A percentile compares a stretch with the other conserved stretches of the same genome.
phyloP scores from a whole-genome alignment of 1,140 invertebrate species.

The Nomia melanderi region DNA sequence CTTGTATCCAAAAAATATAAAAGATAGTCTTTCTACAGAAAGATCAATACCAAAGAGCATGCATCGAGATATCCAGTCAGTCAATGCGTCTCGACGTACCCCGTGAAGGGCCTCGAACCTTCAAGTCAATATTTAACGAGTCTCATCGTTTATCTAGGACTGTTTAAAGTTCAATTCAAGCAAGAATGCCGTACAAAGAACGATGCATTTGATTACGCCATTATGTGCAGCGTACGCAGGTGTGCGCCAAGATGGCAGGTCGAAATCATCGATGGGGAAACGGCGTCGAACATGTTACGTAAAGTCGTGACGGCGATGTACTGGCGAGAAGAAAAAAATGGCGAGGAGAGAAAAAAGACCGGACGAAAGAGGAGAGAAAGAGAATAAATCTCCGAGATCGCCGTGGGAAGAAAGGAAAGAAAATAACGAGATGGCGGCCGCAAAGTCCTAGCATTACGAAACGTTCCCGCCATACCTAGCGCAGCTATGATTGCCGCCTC shows the following conservation, averaged over 20 bases:
- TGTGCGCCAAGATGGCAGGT: conserved; percentile 22
- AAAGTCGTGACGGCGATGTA: conserved; percentile 42
- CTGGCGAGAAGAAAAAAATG: not conserved
- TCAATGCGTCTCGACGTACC: not conserved
- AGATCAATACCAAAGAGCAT: too few relatives aligned
- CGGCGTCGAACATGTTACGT: conserved; percentile 49
- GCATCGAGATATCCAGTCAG: not conserved
- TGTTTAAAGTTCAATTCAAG: not conserved
- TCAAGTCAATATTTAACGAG: not conserved
- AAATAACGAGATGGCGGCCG: conserved; percentile 54
- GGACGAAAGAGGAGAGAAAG: too few relatives aligned
- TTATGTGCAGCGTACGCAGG: conserved; percentile 41
- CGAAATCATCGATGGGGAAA: conserved; percentile 42
- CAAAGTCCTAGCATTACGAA: conserved; percentile 48
- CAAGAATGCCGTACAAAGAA: too few relatives aligned
- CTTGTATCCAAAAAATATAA: too few relatives aligned
- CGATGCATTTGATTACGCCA: conserved; percentile 19
- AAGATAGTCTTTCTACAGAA: too few relatives aligned
- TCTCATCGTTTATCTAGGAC: not conserved
- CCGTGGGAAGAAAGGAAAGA: conserved; percentile 2
- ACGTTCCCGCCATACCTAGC: conserved; percentile 43
- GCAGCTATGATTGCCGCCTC: conserved; percentile 53
- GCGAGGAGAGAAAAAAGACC: not conserved
- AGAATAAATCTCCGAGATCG: not conserved
- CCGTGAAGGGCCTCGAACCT: not conserved